Conservation (phyloP, 2,113 vertebrate genomes). For the Gambusia affinis region DNA sequence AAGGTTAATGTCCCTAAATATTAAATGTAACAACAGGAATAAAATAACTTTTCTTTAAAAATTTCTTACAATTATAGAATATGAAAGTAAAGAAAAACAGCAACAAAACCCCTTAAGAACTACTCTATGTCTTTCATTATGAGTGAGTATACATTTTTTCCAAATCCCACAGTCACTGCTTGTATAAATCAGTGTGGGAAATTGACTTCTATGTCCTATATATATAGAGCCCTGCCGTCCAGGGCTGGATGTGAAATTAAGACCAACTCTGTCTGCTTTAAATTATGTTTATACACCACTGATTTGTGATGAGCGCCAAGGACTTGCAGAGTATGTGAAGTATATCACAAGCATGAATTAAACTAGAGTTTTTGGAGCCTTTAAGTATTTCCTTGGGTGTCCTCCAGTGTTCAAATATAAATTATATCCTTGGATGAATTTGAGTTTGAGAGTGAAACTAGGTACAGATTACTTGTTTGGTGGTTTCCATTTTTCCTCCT, state of each 20-base stretch:
- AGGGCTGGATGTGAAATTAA: conserved; percentile 40
- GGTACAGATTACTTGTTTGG: conserved; percentile 33
- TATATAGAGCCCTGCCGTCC: conserved; percentile 11
- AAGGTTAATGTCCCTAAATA: too few species aligned
- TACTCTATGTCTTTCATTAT: conserved; percentile 1
- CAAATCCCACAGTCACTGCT: not conserved
- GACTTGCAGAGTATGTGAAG: conserved; percentile 32
- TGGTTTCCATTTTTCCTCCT: conserved; percentile 7
- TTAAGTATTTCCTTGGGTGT: conserved; percentile 52
- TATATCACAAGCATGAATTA: conserved; percentile 52
- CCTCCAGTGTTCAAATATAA: conserved; percentile 56
- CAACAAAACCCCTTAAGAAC: too few species aligned
- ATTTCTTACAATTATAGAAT: too few species aligned
- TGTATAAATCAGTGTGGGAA: conserved; percentile 16
- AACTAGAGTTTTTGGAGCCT: conserved; percentile 46
- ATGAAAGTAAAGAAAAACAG: too few species aligned
- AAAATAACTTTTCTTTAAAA: too few species aligned
- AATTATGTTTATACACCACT: conserved; percentile 57
- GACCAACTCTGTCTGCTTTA: conserved; percentile 44
- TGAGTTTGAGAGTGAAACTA: conserved; percentile 55
- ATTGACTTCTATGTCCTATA: not conserved
- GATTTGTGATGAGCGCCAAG: conserved; percentile 58
- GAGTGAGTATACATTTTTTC: conserved; percentile 4
- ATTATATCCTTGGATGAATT: conserved; percentile 60
- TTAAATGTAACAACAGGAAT: too few species aligned